Conservation (phyloP, 2,113 vertebrate species). For the Eleginops maclovinus region DNA sequence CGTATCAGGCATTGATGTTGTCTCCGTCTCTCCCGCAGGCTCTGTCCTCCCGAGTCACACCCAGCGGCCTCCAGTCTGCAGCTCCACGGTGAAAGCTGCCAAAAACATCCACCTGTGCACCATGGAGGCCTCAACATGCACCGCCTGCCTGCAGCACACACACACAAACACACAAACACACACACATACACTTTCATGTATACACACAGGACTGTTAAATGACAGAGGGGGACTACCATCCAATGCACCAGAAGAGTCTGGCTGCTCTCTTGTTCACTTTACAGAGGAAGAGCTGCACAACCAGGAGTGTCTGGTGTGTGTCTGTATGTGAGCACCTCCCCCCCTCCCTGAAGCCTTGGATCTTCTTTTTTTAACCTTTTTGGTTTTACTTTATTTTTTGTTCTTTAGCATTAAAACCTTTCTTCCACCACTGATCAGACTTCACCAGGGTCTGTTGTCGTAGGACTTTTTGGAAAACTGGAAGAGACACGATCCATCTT, state of each 20-base stretch:
- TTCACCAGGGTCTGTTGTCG: slow-evolving; percentile 18
- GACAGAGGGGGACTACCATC: slow-evolving; percentile 45
- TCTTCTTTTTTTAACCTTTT: slow-evolving; percentile 20
- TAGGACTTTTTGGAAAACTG: slow-evolving; percentile 45
- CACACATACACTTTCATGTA: slow-evolving; percentile 5
- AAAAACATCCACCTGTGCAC: slow-evolving; percentile 63
- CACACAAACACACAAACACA: slow-evolving; percentile 36
- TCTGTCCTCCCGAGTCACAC: slow-evolving; percentile 93
- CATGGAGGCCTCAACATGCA: slow-evolving; percentile 88
- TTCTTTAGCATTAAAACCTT: slow-evolving; percentile 48
- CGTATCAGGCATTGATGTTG: neutral
- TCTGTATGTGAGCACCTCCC: neutral
- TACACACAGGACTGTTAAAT: slow-evolving; percentile 38
- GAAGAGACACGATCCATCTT: slow-evolving; percentile 41
- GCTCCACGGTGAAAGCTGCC: slow-evolving; percentile 92
- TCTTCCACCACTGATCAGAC: slow-evolving; percentile 35
- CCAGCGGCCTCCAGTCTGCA: slow-evolving; percentile 94
- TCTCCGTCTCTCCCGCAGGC: slow-evolving; percentile 82
- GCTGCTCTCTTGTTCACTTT: slow-evolving; percentile 49
- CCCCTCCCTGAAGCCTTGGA: slow-evolving; percentile 56
- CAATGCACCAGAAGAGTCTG: slow-evolving; percentile 72
- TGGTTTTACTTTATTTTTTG: slow-evolving; percentile 46
- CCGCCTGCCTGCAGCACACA: slow-evolving; percentile 83
- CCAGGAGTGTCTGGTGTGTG: slow-evolving; percentile 29
- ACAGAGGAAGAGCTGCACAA: slow-evolving; percentile 39